phyloP scores from a whole-genome alignment of 2,888 invertebrate genomes.

The Tineola bisselliella region DNA sequence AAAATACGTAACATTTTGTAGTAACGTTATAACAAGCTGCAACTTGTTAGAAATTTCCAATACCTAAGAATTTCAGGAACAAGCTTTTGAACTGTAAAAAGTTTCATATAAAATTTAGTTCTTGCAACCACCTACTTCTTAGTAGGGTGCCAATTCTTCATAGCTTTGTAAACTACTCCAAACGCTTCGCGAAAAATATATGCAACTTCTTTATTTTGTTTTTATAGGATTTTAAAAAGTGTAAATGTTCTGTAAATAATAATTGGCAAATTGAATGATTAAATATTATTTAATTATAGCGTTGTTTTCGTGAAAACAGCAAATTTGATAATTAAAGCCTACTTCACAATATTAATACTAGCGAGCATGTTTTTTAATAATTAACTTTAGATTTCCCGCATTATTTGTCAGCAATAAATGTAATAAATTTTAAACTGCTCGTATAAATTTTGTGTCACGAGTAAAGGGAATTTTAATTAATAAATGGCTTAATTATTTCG shows the following conservation, averaged over 20 bases:
- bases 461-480: constrained; percentile 32
- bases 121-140: not conserved
- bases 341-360: no score
- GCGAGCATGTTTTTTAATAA: not conserved
- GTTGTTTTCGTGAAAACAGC: no score
- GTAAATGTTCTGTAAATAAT: no score
- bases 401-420: constrained; percentile 10
- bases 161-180: not conserved
- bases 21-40: not conserved
- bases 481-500: constrained; percentile 37
- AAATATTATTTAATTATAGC: not conserved
- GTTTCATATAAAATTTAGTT: not conserved
- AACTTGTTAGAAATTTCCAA: not conserved
- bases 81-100: constrained; percentile 1
- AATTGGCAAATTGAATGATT: not conserved
- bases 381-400: constrained; percentile 4
- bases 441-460: constrained; percentile 15
- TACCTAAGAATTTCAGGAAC: not conserved
- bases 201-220: no score
- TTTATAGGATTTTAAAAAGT: no score
- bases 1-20: not conserved
- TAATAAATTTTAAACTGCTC: constrained; percentile 8
- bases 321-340: no score
- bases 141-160: constrained; percentile 10
- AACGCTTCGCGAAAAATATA: no score